Evolutionary conservation across 2,888 invertebrate genomes (phyloP), one percentile per base, ranked within the genome.

Genomic region (Conomelus anceps): DNA sequence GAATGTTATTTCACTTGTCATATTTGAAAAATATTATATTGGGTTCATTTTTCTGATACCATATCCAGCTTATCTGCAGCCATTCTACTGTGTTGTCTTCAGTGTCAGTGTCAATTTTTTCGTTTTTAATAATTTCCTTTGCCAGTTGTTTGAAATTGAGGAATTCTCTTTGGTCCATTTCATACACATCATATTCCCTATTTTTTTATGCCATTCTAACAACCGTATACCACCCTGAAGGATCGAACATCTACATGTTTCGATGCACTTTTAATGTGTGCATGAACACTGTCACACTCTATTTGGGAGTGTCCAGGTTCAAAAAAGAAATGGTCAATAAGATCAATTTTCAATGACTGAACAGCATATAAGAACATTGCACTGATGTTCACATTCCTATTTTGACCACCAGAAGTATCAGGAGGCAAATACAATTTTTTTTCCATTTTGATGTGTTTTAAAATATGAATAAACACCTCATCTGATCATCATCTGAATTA

Each of bases 271-370:
- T 89, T 63, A 20, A 87, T 87, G 11, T 26, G 13, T 17, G 87
- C 87, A 86, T 89, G 89, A 24, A 87, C 85, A 22, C 22, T 29
- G 88, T 88, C 88, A 23, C 87, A 87, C 24, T 87, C 63, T 63
- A 87, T 89, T 24, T 89, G 89, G 1, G 89, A 22, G 87, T 89
- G 89, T 22, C 89, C 87, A 22, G 89, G 63, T 29, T 89, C 89
- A 17, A 89, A 23, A 89, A 89, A 86, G 23, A 84, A 84, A 23
- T 24, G 89, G 20, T 89, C 41, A 22, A 87, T 86, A 63, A 29
- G 20, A 17, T 89, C 84, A 26, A 63, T 23, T 23, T 89, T 24
- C 24, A 89, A 26, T 23, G 63, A 63, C 86, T 34, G 11, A 13
- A 89, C 22, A 22, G 89, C 86, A 24, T 85, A 34, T 22, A 41